A percentile compares a stretch with the other conserved stretches of the same genome.
Evolutionary conservation across 2,888 invertebrate species (phyloP).

Genomic region (Mellilla xanthometata): DNA sequence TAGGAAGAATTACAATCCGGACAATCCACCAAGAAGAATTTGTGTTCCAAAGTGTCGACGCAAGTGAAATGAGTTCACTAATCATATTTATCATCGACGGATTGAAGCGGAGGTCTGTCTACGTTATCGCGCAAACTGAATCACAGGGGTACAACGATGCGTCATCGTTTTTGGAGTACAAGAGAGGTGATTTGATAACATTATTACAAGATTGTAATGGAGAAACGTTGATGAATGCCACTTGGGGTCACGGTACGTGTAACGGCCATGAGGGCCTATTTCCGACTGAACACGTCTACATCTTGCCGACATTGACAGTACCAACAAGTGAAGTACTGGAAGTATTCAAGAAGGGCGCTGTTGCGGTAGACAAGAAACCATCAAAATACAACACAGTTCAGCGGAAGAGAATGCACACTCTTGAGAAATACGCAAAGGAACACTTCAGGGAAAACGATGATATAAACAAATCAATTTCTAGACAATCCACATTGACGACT

Average conservation of each 20-base stretch:
- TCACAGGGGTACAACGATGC: constrained; percentile 80
- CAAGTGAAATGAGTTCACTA: constrained; percentile 91
- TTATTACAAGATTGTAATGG: constrained; percentile 90
- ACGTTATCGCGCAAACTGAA: constrained; percentile 88
- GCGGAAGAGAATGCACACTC: constrained; percentile 89
- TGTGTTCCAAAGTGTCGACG: constrained; percentile 94
- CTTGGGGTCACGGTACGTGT: constrained; percentile 88
- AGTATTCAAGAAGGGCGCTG: constrained; percentile 84
- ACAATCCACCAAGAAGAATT: constrained; percentile 95
- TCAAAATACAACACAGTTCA: constrained; percentile 82
- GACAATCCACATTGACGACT: constrained; percentile 85
- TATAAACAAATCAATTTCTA: constrained; percentile 79
- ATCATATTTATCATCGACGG: constrained; percentile 93
- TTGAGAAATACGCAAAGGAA: constrained; percentile 92
- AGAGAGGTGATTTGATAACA: constrained; percentile 91
- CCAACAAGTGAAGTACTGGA: constrained; percentile 87
- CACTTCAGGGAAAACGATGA: constrained; percentile 86
- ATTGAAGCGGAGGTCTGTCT: constrained; percentile 92
- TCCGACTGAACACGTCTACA: constrained; percentile 92
- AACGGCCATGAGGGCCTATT: constrained; percentile 91
- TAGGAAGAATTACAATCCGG: constrained; percentile 88
- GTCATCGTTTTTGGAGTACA: constrained; percentile 82
- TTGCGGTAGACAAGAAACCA: constrained; percentile 65
- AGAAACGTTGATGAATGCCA: constrained; percentile 86
- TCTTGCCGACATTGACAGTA: constrained; percentile 90